phyloP scores from a whole-genome alignment of 2,113 vertebrate genomes.

The Sapayoa aenigma region DNA sequence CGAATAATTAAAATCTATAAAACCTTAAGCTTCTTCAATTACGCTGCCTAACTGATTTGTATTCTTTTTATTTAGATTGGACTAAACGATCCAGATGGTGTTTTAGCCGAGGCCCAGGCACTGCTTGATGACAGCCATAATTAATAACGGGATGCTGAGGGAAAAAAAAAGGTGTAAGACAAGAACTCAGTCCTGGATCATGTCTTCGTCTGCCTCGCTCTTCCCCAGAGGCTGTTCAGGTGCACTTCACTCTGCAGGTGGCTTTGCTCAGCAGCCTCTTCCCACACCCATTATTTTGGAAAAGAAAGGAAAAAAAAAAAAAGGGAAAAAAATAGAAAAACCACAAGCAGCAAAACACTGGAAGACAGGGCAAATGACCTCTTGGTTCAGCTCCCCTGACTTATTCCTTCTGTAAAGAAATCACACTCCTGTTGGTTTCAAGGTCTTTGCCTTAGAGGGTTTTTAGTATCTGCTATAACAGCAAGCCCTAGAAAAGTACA shows the following conservation, averaged over 20 bases:
- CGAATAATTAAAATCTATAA: background rate
- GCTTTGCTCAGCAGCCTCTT: background rate
- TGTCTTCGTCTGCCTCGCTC: background rate
- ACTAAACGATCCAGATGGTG: conserved; percentile 74
- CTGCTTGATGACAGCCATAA: conserved; percentile 19
- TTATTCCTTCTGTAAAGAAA: background rate
- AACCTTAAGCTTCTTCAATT: background rate
- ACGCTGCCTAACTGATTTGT: background rate
- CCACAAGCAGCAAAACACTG: rapidly evolving
- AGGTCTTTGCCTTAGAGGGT: background rate
- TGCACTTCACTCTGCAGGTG: background rate
- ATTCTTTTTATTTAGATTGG: conserved; percentile 71
- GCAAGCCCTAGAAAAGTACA: background rate
- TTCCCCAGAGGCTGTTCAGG: background rate
- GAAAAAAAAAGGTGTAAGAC: background rate
- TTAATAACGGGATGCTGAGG: background rate
- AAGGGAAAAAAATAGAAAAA: background rate
- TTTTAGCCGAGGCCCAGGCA: conserved; percentile 70
- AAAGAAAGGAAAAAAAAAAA: background rate
- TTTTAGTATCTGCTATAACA: background rate
- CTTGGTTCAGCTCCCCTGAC: background rate
- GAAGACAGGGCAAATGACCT: background rate
- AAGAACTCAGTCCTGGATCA: background rate
- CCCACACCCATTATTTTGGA: background rate
- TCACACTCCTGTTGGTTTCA: background rate